phyloP scores from a whole-genome alignment of 2,888 invertebrate species.

The Tortricodes alternella region DNA sequence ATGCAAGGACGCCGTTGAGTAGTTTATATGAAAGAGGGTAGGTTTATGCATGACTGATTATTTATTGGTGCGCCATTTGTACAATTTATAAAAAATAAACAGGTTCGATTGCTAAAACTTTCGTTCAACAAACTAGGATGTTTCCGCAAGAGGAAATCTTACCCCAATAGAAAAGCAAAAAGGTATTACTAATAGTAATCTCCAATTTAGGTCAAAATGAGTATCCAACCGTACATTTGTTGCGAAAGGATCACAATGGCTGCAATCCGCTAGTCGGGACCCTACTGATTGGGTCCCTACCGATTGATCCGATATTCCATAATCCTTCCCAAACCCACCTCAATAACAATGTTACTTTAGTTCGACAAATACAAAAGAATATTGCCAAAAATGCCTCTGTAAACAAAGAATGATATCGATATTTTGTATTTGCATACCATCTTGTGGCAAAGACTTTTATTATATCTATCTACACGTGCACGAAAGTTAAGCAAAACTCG shows the following conservation, averaged over 20 bases:
- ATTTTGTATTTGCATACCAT: no score
- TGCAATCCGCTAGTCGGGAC: slow-evolving; percentile 42
- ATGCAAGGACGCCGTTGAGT: no score
- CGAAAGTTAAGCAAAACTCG: no score
- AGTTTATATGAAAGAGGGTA: no score
- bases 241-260: slow-evolving; percentile 36
- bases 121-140: background rate
- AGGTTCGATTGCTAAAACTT: background rate
- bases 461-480: no score
- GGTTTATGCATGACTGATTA: no score
- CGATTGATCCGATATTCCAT: slow-evolving; percentile 45
- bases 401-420: background rate
- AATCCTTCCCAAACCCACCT: slow-evolving; percentile 35
- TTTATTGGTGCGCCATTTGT: background rate
- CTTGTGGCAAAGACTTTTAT: background rate
- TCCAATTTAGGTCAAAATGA: slow-evolving; percentile 26
- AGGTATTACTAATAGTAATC: slow-evolving; percentile 31
- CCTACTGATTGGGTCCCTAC: slow-evolving; percentile 40
- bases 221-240: slow-evolving; percentile 34
- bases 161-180: slow-evolving; percentile 20
- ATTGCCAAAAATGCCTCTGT: background rate
- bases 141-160: slow-evolving; percentile 12
- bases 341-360: slow-evolving; percentile 15
- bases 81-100: background rate
- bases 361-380: slow-evolving; percentile 1